These are phyloP conservation scores for Falcunculus frontatus DNA, from an alignment of 2,113 vertebrate genomes.

Conservation along the genomic window DNA sequence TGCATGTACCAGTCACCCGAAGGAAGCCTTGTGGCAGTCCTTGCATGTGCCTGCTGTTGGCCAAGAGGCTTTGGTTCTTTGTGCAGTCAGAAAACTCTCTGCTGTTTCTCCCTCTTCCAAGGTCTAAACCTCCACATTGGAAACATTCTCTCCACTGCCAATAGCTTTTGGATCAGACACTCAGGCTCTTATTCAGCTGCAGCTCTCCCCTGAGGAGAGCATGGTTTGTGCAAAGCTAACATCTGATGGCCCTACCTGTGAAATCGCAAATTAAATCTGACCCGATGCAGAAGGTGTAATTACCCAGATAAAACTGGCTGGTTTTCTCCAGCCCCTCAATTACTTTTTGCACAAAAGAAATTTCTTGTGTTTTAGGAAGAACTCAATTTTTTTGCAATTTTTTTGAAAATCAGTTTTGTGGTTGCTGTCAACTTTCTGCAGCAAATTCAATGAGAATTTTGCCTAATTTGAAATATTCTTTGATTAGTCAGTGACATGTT, in stretches of 20 bases:
- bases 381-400: not conserved
- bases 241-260: not conserved
- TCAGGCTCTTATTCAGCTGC: not conserved
- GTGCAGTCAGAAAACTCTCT: not conserved
- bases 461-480: not conserved
- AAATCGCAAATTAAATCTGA: not conserved
- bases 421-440: not conserved
- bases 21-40: not conserved
- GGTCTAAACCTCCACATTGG: not conserved
- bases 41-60: not conserved
- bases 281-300: not conserved
- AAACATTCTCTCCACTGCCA: not conserved
- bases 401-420: not conserved
- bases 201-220: not conserved
- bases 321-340: not conserved
- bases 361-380: not conserved
- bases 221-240: not conserved
- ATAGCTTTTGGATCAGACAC: not conserved
- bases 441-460: not conserved
- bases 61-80: not conserved
- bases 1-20: accelerated
- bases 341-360: not conserved
- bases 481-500: not conserved
- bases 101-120: not conserved
- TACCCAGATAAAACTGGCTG: not conserved